Percentiles rank a stretch among this genome's conserved stretches.
Evolutionary conservation across 37 sponge, comb jelly and placozoan species (phyloP).

Genomic region (Amphimedon queenslandica): DNA sequence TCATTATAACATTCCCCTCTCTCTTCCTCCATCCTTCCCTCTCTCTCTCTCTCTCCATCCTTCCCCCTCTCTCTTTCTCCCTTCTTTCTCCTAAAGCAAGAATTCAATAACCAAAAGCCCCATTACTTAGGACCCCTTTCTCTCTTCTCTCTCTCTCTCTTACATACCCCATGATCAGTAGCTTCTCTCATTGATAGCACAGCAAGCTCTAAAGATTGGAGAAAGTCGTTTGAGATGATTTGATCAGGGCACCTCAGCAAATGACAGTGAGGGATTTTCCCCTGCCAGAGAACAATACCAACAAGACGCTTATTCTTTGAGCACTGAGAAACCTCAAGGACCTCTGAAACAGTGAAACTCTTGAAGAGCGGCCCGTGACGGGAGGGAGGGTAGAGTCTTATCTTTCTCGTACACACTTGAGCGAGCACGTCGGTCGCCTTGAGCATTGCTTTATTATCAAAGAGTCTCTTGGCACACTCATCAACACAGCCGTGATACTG

Average conservation of each 20-base stretch:
- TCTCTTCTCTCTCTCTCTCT: slow-evolving; percentile 3
- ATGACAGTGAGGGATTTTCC: slow-evolving; percentile 47
- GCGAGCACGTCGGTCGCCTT: slow-evolving; percentile 23
- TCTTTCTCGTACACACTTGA: slow-evolving; percentile 44
- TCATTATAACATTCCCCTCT: no score
- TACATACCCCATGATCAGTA: not conserved
- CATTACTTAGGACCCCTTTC: no score
- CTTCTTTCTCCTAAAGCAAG: no score
- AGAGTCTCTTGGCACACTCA: slow-evolving; percentile 26
- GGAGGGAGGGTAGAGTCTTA: slow-evolving; percentile 59
- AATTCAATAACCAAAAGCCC: no score
- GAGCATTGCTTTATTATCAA: not conserved
- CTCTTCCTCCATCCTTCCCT: no score
- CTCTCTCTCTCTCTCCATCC: no score
- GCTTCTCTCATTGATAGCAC: slow-evolving; percentile 9
- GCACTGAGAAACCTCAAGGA: slow-evolving; percentile 32
- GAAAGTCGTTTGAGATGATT: slow-evolving; percentile 26
- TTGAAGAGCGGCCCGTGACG: slow-evolving; percentile 35
- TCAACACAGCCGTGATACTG: slow-evolving; percentile 18
- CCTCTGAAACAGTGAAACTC: slow-evolving; percentile 56
- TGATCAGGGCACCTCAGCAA: slow-evolving; percentile 44
- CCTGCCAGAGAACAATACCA: slow-evolving; percentile 46
- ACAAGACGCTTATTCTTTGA: slow-evolving; percentile 60
- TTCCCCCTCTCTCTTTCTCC: no score
- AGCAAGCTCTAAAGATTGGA: slow-evolving; percentile 31